Evolutionary conservation across 2,888 invertebrate genomes (phyloP).

Genomic region (Ichneumoninae sp.): DNA sequence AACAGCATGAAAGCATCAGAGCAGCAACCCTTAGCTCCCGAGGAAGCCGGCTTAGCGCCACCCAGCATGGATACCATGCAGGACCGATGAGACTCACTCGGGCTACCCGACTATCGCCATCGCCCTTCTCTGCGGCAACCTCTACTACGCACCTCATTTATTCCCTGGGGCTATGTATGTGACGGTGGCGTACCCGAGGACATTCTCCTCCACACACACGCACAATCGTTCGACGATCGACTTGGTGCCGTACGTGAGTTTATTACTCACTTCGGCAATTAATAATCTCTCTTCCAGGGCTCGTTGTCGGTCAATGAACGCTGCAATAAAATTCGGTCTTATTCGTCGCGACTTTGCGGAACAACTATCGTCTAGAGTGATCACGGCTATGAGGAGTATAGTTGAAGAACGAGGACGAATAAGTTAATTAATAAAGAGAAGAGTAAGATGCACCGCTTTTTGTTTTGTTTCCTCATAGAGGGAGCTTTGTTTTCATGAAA

Average conservation of each 20-base stretch:
- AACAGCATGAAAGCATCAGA: conserved; percentile 53
- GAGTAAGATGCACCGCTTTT: background rate
- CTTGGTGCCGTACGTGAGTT: conserved; percentile 46
- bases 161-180: conserved; percentile 68
- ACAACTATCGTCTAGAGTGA: background rate
- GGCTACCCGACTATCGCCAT: conserved; percentile 44
- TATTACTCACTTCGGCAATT: conserved; percentile 64
- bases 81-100: conserved; percentile 53
- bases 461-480: too few relatives aligned
- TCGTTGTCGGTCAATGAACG: conserved; percentile 27
- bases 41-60: conserved; percentile 78
- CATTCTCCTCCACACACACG: conserved; percentile 46
- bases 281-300: conserved; percentile 65
- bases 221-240: conserved; percentile 70
- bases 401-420: background rate
- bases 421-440: conserved; percentile 4
- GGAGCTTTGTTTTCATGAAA: too few relatives aligned
- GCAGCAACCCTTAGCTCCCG: conserved; percentile 69
- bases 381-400: background rate
- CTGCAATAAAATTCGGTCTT: background rate
- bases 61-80: conserved; percentile 63
- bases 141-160: conserved; percentile 77
- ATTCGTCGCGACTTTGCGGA: conserved; percentile 19
- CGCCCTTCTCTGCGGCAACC: conserved; percentile 52
- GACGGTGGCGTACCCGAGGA: conserved; percentile 41